These are phyloP conservation scores for Dicyrtomina minuta DNA, from an alignment of 2,888 invertebrate species.

Conservation along the genomic window DNA sequence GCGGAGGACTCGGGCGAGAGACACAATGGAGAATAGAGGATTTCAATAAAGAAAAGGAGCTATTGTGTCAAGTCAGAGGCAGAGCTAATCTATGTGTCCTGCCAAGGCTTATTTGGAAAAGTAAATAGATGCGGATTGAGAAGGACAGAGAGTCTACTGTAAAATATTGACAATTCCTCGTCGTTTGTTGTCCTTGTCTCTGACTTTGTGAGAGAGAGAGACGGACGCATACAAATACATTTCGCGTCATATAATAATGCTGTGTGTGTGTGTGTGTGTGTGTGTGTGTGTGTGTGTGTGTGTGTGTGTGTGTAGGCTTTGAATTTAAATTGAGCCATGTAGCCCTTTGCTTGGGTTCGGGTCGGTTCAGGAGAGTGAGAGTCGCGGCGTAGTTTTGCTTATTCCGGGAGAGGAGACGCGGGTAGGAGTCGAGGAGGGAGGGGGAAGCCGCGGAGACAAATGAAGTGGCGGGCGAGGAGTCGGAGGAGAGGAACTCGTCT, in stretches of 20 bases:
- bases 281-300: too few relatives aligned
- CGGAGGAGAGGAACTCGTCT: not conserved
- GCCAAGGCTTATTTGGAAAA: not conserved
- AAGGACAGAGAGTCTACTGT: not conserved
- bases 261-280: too few relatives aligned
- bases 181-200: constrained; percentile 22
- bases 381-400: too few relatives aligned
- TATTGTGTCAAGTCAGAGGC: not conserved
- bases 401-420: too few relatives aligned
- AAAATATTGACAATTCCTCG: constrained; percentile 13
- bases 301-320: constrained; percentile 9
- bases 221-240: not conserved
- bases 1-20: not conserved
- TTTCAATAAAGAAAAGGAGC: constrained; percentile 1
- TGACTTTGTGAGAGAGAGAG: constrained; percentile 2
- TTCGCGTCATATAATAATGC: constrained; percentile 4
- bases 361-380: too few relatives aligned
- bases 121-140: not conserved
- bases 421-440: too few relatives aligned
- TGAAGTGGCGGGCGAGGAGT: not conserved
- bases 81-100: not conserved
- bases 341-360: not conserved
- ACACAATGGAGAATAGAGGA: not conserved
- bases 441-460: not conserved
- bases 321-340: constrained; percentile 1